Base-by-base conservation (phyloP, 2,113 vertebrate species). In the Muntiacus reevesi region DNA sequence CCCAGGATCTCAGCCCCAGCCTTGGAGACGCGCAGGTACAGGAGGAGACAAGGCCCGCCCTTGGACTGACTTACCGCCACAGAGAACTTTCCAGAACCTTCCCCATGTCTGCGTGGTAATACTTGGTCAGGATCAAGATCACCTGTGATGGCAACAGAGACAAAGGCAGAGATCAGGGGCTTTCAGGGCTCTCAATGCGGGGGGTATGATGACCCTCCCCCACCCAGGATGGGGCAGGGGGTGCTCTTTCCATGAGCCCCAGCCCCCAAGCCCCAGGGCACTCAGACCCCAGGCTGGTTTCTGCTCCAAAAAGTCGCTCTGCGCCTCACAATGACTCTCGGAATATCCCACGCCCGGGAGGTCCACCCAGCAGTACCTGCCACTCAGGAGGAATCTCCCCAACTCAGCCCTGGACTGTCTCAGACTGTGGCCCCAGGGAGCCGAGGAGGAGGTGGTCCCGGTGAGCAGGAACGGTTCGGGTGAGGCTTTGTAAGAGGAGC, bases 1-100 rank as follows among this genome's bases (percentile, higher is more conserved):
- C 9, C 3, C 3, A 5, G 60, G 59, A 30, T 93, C 85, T 59
- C 28, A 8, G 43, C 71, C 96, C 78, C 64, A 45, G 47, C 36
- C 89, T 76, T 43, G 6, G 16, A 52, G 47, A 14, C 0, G 1
- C 2, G 0, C 23, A 30, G 62, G 71, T 23, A 4, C 23, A 4
- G 8, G 5, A 60, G n/a, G 30, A 64, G 52, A 47, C 2, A 27
- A 67, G 60, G 59, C 90, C 82, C 95, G 16, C n/a, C 5, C 1
- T 15, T 0, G 0, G 87, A 76, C 91, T 36, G 88, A 98, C 99
- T 98, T 98, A 99, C 99, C 99, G 99, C 99, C 99, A 99, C 98
- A 99, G 98, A 60, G 99, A 99, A 97, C 99, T 99, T 98, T 99
- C 99, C 97, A 99, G 99, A 87, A 99, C 99, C 98, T 99, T 99